Evolutionary conservation across 2,113 vertebrate species (phyloP), one percentile per base, ranked within the genome.

Genomic region (Mormyrus iriodes): DNA sequence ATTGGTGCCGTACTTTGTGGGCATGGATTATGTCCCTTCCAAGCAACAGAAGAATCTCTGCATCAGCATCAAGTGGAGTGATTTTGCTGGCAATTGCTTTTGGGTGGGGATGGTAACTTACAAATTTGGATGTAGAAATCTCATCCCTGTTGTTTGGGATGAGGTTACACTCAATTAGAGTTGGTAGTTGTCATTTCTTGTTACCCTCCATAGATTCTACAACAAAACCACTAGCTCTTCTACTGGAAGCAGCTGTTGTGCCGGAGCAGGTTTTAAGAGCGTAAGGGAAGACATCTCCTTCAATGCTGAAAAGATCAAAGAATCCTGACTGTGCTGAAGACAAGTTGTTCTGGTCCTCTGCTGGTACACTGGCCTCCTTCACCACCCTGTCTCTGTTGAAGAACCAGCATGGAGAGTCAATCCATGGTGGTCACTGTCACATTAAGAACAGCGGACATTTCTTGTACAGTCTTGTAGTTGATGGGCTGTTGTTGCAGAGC

Each of bases 341-440:
- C 24, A 65, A 6, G n/a, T 65, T 10, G 8, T 24, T 65, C 58
- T 65, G 58, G 58, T 65, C 58, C 24, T 61, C 24, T 61, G 58
- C 58, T 24, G 58, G 21, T 8, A 24, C 8, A 2, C 58, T 61
- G 58, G 58, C n/a, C n/a, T n/a, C n/a, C n/a, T n/a, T n/a, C n/a
- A n/a, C n/a, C n/a, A n/a, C n/a, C n/a, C n/a, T n/a, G n/a, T n/a
- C n/a, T 4, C 24, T 19, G 15, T 42, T 13, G 21, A 39, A 1
- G 76, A 87, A 51, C 82, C 88, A 35, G 86, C 58, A 42, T 91
- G 90, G 2, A 91, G 86, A 0, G 86, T 89, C 35, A 88, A 46
- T 1, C 49, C 5, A n/a, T 90, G 88, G 12, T 12, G 35, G 6
- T 65, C 7, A 31, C 91, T 89, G 4, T 42, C 51, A 61, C 90